A percentile compares a stretch with the other conserved stretches of the same genome.
Conservation (phyloP, 2,797 vertebrate genomes). For the Triplophysa bombifrons region DNA sequence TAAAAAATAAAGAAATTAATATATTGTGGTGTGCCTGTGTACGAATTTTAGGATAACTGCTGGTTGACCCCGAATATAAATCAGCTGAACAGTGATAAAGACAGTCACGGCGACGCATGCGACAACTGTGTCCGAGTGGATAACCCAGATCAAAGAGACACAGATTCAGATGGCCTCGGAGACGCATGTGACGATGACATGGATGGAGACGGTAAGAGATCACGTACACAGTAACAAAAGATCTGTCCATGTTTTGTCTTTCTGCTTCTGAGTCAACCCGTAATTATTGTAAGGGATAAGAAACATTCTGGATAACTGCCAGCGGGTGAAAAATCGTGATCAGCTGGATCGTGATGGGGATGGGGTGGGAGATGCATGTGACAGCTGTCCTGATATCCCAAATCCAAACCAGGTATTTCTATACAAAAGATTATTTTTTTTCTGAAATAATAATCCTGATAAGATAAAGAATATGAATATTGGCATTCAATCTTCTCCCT, state of each 20-base stretch:
- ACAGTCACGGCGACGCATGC: conserved; percentile 94
- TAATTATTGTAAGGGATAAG: conserved; percentile 80
- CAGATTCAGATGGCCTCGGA: conserved; percentile 90
- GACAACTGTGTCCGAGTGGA: conserved; percentile 89
- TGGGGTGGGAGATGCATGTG: conserved; percentile 94
- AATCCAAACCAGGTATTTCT: conserved; percentile 94
- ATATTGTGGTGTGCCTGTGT: conserved; percentile 8
- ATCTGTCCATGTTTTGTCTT: conserved; percentile 1
- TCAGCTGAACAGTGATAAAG: conserved; percentile 92
- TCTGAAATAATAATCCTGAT: not conserved
- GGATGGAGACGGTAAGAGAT: conserved; percentile 90
- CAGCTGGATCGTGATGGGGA: conserved; percentile 90
- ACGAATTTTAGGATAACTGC: conserved; percentile 89
- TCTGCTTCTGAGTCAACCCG: not conserved
- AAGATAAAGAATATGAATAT: not conserved
- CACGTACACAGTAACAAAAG: conserved; percentile 34
- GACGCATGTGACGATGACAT: conserved; percentile 98
- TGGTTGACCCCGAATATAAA: conserved; percentile 88
- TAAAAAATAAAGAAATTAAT: not conserved
- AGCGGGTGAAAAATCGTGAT: conserved; percentile 84
- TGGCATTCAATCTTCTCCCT: conserved; percentile 51
- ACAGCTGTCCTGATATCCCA: conserved; percentile 94
- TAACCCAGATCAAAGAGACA: conserved; percentile 96
- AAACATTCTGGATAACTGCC: conserved; percentile 97
- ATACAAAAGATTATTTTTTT: too few species aligned